Evolutionary conservation across 2,797 vertebrate species (phyloP).

Genomic region (Sebastes cheni): DNA sequence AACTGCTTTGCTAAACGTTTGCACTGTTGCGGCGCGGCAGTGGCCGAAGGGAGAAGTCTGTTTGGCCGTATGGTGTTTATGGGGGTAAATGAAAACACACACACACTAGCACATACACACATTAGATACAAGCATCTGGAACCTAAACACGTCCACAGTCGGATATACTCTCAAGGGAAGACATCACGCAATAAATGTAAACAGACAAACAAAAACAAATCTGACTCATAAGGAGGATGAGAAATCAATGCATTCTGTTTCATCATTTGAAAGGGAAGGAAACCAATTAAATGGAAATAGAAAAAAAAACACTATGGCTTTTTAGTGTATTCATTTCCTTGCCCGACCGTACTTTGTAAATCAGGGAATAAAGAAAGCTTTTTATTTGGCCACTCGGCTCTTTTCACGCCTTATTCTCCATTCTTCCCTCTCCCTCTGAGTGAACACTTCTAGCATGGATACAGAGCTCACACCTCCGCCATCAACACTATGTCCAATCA

Average conservation of each 20-base stretch:
- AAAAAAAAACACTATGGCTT: neutral
- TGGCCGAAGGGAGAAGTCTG: slow-evolving; percentile 51
- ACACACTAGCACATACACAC: slow-evolving; percentile 20
- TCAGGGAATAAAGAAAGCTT: slow-evolving; percentile 30
- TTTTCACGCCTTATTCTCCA: slow-evolving; percentile 42
- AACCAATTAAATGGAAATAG: neutral
- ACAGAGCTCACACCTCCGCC: slow-evolving; percentile 79
- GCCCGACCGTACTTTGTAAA: neutral
- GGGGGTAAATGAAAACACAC: slow-evolving; percentile 36
- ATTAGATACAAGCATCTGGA: slow-evolving; percentile 55
- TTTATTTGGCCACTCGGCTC: slow-evolving; percentile 2
- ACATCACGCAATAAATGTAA: neutral
- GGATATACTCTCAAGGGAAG: slow-evolving; percentile 23
- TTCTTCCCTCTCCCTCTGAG: slow-evolving; percentile 55
- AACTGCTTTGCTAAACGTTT: slow-evolving; percentile 40
- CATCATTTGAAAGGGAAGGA: neutral
- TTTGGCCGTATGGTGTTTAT: slow-evolving; percentile 43
- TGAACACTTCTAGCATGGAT: slow-evolving; percentile 80
- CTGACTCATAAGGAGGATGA: neutral
- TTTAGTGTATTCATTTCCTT: neutral
- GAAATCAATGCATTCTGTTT: slow-evolving; percentile 3
- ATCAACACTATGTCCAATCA: slow-evolving; percentile 80
- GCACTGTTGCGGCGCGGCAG: slow-evolving; percentile 11
- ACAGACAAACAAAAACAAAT: slow-evolving; percentile 1
- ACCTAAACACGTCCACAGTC: slow-evolving; percentile 34